phyloP scores from a whole-genome alignment of 2,797 vertebrate genomes.

The Lepus oiostolus region DNA sequence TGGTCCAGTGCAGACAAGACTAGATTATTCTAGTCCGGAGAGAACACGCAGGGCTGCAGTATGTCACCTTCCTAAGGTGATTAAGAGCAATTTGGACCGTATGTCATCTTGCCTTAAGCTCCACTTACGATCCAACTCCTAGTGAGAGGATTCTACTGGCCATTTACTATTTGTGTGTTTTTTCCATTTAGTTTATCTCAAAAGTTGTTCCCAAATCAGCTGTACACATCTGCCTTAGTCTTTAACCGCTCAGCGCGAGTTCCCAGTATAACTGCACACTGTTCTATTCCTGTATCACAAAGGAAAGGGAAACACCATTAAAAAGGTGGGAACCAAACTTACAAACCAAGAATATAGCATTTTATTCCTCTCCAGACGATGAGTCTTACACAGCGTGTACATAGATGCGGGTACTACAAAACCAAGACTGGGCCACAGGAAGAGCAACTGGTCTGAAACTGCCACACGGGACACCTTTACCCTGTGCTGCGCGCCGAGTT shows the following conservation, averaged over 20 bases:
- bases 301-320: conserved; percentile 48
- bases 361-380: conserved; percentile 87
- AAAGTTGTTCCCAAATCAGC: neutral
- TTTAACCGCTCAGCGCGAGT: neutral
- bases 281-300: neutral
- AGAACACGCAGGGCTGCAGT: neutral
- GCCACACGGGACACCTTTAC: conserved; percentile 74
- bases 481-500: conserved; percentile 60
- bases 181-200: neutral
- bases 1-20: neutral
- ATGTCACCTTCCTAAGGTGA: neutral
- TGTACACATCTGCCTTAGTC: neutral
- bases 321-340: conserved; percentile 67
- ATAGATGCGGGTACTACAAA: conserved; percentile 84
- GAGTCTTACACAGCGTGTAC: conserved; percentile 80
- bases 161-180: neutral
- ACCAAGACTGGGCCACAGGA: conserved; percentile 83
- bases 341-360: conserved; percentile 87
- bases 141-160: neutral
- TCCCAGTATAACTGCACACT: neutral
- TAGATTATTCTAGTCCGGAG: too few relatives aligned
- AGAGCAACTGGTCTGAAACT: conserved; percentile 80
- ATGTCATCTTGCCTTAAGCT: neutral
- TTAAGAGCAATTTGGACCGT: neutral
- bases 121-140: neutral